Evolutionary conservation across 2,797 vertebrate species (phyloP).

Genomic region (Phrynocephalus forsythii): DNA sequence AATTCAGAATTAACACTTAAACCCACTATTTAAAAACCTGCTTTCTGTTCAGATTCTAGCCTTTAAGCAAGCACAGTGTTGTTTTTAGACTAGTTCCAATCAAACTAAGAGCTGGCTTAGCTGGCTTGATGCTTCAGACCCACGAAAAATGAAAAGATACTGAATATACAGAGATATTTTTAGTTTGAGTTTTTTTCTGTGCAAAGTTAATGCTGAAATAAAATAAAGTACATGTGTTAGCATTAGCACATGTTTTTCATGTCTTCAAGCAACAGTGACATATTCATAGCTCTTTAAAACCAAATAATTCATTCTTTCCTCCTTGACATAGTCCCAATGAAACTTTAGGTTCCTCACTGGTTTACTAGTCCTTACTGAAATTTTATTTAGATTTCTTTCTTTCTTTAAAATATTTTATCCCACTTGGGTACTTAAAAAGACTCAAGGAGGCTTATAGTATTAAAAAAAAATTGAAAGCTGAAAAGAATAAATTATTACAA

Average conservation of each 20-base stretch:
- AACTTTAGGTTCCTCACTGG: constrained; percentile 50
- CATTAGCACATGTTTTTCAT: constrained; percentile 57
- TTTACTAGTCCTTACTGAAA: too few species aligned
- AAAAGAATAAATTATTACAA: too few species aligned
- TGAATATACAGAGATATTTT: constrained; percentile 51
- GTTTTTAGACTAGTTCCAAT: constrained; percentile 47
- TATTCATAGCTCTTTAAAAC: constrained; percentile 57
- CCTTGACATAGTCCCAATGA: constrained; percentile 40
- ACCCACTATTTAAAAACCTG: constrained; percentile 56
- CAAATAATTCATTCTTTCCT: constrained; percentile 62
- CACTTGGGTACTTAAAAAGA: too few species aligned
- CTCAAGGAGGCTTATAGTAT: too few species aligned
- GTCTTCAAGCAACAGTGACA: constrained; percentile 55
- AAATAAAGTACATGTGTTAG: constrained; percentile 59
- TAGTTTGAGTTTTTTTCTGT: background rate
- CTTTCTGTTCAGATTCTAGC: constrained; percentile 50
- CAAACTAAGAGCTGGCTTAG: constrained; percentile 56
- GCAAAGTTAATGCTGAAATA: constrained; percentile 62
- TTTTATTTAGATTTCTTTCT: too few species aligned
- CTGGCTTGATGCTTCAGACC: constrained; percentile 57
- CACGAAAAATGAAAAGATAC: constrained; percentile 62
- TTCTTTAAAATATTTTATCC: too few species aligned
- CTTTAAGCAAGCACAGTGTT: constrained; percentile 19
- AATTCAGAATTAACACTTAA: constrained; percentile 60
- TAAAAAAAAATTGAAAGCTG: too few species aligned